A percentile compares a stretch with the other conserved stretches of the same genome.
These are phyloP conservation scores for Drosophila yooni DNA, from an alignment of 2,888 invertebrate genomes.

Conservation along the genomic window DNA sequence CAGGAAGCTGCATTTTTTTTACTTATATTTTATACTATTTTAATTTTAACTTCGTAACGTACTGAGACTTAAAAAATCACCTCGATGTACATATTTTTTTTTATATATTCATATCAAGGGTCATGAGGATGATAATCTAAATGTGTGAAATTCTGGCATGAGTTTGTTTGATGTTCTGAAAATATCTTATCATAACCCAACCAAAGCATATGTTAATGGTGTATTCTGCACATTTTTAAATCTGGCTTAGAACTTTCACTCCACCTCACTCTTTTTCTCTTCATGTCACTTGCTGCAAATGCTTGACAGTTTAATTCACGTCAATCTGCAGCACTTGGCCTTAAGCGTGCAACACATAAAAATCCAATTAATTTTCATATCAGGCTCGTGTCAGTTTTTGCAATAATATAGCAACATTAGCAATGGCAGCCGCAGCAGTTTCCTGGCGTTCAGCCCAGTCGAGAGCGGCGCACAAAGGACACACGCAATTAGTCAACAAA, in stretches of 20 bases:
- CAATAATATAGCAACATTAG: constrained; percentile 27
- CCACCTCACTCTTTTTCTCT: background rate
- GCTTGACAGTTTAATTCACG: constrained; percentile 27
- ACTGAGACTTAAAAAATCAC: background rate
- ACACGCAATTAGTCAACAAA: constrained; percentile 75
- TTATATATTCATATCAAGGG: no score
- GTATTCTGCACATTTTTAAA: background rate
- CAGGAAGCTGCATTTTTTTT: background rate
- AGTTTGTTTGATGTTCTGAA: background rate
- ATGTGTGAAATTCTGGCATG: background rate
- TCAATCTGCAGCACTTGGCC: constrained; percentile 25
- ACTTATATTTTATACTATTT: background rate
- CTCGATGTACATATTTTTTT: background rate
- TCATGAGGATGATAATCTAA: no score
- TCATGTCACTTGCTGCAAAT: background rate
- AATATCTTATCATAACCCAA: no score
- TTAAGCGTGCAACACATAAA: constrained; percentile 37
- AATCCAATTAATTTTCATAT: constrained; percentile 77
- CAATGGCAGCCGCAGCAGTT: constrained; percentile 7
- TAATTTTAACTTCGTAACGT: background rate
- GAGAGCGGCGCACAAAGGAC: constrained; percentile 38
- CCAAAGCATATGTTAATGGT: background rate
- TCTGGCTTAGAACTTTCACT: background rate
- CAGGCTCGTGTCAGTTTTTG: constrained; percentile 39
- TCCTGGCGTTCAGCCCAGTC: constrained; percentile 4